A percentile compares a stretch with the other conserved stretches of the same genome.
Conservation (phyloP, 1,140 invertebrate genomes). For the Leguminivora glycinivorella region DNA sequence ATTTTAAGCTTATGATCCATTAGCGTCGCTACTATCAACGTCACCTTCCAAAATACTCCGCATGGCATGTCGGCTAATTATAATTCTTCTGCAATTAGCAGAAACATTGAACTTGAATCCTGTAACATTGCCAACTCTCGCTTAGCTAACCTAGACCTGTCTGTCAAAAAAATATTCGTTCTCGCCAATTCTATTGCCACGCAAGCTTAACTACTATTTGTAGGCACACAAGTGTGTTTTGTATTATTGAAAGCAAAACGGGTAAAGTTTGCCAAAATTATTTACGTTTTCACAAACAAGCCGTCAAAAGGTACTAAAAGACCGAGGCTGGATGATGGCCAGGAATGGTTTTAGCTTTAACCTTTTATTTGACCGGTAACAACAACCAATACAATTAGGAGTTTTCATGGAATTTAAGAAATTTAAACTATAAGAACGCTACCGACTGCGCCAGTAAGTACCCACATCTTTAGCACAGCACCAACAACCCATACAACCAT, state of each 20-base stretch:
- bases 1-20: background rate
- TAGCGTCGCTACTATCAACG: background rate
- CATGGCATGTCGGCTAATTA: conserved; percentile 30
- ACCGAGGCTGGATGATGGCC: background rate
- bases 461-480: no score
- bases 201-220: background rate
- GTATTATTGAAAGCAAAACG: background rate
- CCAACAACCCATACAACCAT: no score
- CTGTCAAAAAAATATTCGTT: background rate
- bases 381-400: background rate
- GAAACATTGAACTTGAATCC: conserved; percentile 66
- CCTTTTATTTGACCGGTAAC: conserved; percentile 12
- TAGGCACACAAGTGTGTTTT: background rate
- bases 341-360: conserved; percentile 9
- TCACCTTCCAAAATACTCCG: conserved; percentile 29
- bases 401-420: background rate
- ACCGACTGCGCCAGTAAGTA: no score
- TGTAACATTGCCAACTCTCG: conserved; percentile 45
- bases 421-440: background rate
- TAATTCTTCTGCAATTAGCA: conserved; percentile 55
- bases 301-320: conserved; percentile 19
- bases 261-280: conserved; percentile 3
- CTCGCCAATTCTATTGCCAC: background rate
- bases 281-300: conserved; percentile 14
- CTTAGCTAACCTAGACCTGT: conserved; percentile 18